Base-by-base conservation (phyloP, 2,888 invertebrate genomes). In the Mallateleia sp. region DNA sequence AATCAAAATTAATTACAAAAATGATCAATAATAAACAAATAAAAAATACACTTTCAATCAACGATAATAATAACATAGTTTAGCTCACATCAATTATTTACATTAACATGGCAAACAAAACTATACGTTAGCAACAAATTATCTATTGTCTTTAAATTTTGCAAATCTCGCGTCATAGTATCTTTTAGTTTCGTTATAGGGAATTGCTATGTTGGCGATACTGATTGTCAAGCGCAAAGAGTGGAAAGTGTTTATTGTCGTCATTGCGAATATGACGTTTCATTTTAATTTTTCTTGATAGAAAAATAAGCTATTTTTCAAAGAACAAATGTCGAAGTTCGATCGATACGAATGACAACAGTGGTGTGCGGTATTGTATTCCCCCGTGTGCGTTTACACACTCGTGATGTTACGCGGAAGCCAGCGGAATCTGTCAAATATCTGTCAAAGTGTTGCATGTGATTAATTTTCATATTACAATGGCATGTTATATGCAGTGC, bases 191-290 rank as follows among this genome's bases (percentile, higher is more conserved):
- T 11, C 0, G 20, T 6, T n/a, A 25, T 78, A 64, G 64, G 66
- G 56, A 58, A 67, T 67, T 54, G 11, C n/a, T 3, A 25, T 22
- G 72, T 80, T 80, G 80, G 11, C 56, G 6, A 28, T 14, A 62
- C 80, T 80, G 80, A 15, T 42, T 56, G 66, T 80, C 72, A 75
- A 82, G 74, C 47, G 78, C 45, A 45, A 34, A 67, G 50, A 69
- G 58, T 75, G 82, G 69, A 67, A 62, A 77, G 83, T 77, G 83
- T 83, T 83, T 83, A 77, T 77, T 83, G 71, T 64, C 69, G 75
- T 82, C 75, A 82, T 69, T 77, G 83, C 38, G 71, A 83, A 83
- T 75, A 84, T 78, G 83, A 84, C 83, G 83, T 78, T 78, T 84
- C 66, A 71, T 83, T 42, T 45, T 62, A 77, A 77, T 77, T 77